A percentile compares a stretch with the other conserved stretches of the same genome.
These are phyloP conservation scores for Saccostrea glomerata DNA, from an alignment of 1,140 invertebrate species.

Conservation along the genomic window DNA sequence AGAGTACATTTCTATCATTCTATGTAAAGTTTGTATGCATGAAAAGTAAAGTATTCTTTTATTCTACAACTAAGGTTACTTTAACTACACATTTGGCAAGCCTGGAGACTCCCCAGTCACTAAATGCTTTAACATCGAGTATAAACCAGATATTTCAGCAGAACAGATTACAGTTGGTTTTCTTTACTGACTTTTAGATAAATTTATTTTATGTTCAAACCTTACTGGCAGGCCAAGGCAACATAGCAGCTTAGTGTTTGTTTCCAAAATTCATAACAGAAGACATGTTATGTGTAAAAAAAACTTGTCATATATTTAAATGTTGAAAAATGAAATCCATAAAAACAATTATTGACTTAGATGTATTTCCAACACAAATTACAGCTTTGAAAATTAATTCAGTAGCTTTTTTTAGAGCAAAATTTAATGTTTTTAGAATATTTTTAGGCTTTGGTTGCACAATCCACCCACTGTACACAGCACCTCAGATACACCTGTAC, in stretches of 20 bases:
- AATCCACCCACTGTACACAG: slow-evolving; percentile 59
- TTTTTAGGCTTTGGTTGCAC: slow-evolving; percentile 58
- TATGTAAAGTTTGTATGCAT: too few relatives aligned
- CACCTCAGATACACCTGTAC: slow-evolving; percentile 52
- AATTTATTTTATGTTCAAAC: too few relatives aligned
- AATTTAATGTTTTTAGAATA: slow-evolving; percentile 46
- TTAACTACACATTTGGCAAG: slow-evolving; percentile 29
- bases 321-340: too few relatives aligned
- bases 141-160: slow-evolving; percentile 52
- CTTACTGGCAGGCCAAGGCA: too few relatives aligned
- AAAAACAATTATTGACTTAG: too few relatives aligned
- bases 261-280: too few relatives aligned
- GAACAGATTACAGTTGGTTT: slow-evolving; percentile 60
- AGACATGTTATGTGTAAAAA: too few relatives aligned
- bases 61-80: not conserved
- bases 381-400: too few relatives aligned
- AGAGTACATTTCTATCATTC: too few relatives aligned
- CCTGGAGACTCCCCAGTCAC: slow-evolving; percentile 36
- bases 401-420: not conserved
- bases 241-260: too few relatives aligned
- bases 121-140: slow-evolving; percentile 60
- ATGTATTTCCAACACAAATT: too few relatives aligned
- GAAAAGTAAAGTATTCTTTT: not conserved
- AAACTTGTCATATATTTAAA: too few relatives aligned
- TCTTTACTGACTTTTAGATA: not conserved